Percentiles rank a stretch among this genome's conserved stretches.
Conservation (phyloP, 2,797 vertebrate species). For the Rhyacichthys aspro region DNA sequence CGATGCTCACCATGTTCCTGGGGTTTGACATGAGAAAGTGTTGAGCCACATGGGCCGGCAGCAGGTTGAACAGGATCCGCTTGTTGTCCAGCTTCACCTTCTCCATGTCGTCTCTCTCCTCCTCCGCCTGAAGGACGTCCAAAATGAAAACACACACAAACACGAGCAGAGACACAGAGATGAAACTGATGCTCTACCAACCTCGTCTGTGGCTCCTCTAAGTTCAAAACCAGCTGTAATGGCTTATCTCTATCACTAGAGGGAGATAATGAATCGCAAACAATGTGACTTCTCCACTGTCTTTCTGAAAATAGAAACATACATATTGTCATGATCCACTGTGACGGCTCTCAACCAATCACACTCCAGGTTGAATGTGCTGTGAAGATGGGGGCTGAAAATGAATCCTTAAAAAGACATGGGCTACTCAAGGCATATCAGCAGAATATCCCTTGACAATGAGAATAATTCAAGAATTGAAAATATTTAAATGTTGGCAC, state of each 20-base stretch:
- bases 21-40: conserved; percentile 99
- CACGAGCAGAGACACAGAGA: background rate
- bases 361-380: conserved; percentile 1
- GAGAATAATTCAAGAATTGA: no score
- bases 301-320: conserved; percentile 51
- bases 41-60: conserved; percentile 96
- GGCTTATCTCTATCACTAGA: conserved; percentile 62
- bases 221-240: conserved; percentile 48
- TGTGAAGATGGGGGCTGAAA: conserved; percentile 9
- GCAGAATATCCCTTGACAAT: background rate
- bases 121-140: conserved; percentile 86
- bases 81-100: conserved; percentile 98
- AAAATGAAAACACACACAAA: conserved; percentile 1
- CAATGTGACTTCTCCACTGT: conserved; percentile 27
- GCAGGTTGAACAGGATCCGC: conserved; percentile 96
- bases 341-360: conserved; percentile 16
- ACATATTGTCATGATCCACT: conserved; percentile 26
- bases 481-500: background rate
- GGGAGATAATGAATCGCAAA: conserved; percentile 68
- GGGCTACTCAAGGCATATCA: background rate
- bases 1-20: conserved; percentile 92
- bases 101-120: conserved; percentile 97
- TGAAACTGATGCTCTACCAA: conserved; percentile 5
- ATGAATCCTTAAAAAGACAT: background rate
- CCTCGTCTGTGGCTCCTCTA: conserved; percentile 6